Conservation (phyloP, 2,113 vertebrate species). For the Chaetura pelagica region DNA sequence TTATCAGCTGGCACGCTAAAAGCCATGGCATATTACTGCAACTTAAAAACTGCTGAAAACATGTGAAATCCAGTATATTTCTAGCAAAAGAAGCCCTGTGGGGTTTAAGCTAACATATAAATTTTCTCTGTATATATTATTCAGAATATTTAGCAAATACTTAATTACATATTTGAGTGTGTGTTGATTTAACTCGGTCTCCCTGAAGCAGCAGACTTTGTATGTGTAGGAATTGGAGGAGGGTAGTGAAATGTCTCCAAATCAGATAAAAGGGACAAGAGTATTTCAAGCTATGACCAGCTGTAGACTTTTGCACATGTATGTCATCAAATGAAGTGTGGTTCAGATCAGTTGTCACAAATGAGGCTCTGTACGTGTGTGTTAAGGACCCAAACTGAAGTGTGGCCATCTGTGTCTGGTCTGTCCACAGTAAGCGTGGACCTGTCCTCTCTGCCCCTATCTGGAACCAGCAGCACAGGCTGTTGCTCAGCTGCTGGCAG, state of each 20-base stretch:
- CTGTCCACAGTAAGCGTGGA: background rate
- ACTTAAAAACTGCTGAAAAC: background rate
- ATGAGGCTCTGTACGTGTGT: background rate
- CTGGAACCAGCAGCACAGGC: background rate
- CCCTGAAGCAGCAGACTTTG: background rate
- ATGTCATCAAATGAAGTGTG: background rate
- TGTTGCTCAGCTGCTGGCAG: background rate
- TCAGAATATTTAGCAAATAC: background rate
- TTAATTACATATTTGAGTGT: background rate
- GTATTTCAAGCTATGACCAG: background rate
- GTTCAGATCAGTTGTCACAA: background rate
- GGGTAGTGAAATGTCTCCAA: background rate
- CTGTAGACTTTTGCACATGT: background rate
- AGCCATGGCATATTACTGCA: background rate
- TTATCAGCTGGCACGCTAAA: background rate
- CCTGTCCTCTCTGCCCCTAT: background rate
- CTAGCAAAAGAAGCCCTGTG: background rate
- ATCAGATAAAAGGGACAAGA: background rate
- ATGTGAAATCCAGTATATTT: background rate
- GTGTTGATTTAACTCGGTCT: background rate
- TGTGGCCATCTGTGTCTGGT: background rate
- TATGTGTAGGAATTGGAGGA: background rate
- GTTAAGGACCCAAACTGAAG: background rate
- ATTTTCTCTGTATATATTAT: background rate
- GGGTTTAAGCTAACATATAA: background rate